Evolutionary conservation across 2,797 vertebrate species (phyloP).

Genomic region (Poeciliopsis presidionis): DNA sequence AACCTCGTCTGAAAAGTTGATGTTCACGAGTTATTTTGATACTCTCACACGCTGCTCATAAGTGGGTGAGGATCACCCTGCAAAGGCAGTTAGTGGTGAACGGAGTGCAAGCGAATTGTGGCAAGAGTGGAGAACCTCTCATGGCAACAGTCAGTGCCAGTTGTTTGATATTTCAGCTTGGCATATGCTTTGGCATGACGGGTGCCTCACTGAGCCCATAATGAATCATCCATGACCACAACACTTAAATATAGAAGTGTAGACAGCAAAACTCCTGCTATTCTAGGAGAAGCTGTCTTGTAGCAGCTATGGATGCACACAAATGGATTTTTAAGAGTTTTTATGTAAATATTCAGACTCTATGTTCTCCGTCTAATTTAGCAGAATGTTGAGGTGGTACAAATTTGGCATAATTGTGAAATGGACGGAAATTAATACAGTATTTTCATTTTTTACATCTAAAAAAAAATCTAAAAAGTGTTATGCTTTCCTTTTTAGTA

Average conservation of each 20-base stretch:
- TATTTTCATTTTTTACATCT: not conserved
- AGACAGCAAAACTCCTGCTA: constrained; percentile 53
- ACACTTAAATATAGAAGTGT: constrained; percentile 67
- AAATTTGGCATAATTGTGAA: not conserved
- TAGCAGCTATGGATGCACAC: constrained; percentile 7
- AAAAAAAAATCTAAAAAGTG: not conserved
- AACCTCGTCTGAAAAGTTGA: not conserved
- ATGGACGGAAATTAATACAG: not conserved
- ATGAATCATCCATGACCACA: constrained; percentile 69
- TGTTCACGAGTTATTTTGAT: constrained; percentile 23
- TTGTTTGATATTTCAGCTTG: constrained; percentile 69
- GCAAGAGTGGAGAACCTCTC: constrained; percentile 48
- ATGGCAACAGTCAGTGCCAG: constrained; percentile 58
- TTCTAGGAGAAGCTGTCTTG: constrained; percentile 26
- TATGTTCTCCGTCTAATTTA: not conserved
- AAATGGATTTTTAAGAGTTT: not conserved
- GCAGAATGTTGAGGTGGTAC: not conserved
- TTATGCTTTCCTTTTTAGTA: not conserved
- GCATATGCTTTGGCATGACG: constrained; percentile 58
- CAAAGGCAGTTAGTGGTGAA: constrained; percentile 22
- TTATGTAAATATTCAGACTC: not conserved
- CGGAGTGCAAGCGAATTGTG: constrained; percentile 16
- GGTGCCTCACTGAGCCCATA: constrained; percentile 61
- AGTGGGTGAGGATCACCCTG: constrained; percentile 51
- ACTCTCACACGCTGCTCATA: constrained; percentile 28